These are phyloP conservation scores for Esox niger DNA, from an alignment of 2,113 vertebrate species.

Conservation along the genomic window DNA sequence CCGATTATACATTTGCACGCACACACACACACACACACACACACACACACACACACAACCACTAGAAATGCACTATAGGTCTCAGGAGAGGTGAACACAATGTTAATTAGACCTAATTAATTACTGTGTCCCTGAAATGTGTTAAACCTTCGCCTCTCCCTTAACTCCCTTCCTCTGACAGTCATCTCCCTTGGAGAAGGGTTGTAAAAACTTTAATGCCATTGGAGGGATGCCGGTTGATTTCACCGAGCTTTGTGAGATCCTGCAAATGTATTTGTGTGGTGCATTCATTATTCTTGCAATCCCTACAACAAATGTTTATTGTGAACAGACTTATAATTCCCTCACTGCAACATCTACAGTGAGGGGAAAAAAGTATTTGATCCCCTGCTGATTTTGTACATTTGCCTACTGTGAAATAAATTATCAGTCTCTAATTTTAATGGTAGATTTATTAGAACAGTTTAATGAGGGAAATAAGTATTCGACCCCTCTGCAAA, in stretches of 20 bases:
- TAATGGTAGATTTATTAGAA: no score
- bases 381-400: no score
- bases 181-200: not conserved
- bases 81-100: conserved; percentile 38
- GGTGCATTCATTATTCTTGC: not conserved
- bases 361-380: no score
- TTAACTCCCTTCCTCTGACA: not conserved
- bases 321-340: not conserved
- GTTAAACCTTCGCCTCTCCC: conserved; percentile 33
- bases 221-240: conserved; percentile 1
- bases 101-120: conserved; percentile 62
- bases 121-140: conserved; percentile 37
- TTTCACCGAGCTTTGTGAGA: not conserved
- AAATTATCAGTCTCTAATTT: no score
- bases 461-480: no score
- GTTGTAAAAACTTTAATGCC: conserved; percentile 11
- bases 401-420: no score
- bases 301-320: not conserved
- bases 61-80: conserved; percentile 16
- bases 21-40: no score
- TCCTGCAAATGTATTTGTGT: not conserved
- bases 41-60: no score
- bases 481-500: no score
- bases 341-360: no score
- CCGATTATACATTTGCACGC: no score